Base-by-base conservation (phyloP, 2,888 invertebrate species). In the Colostygia pectinataria region DNA sequence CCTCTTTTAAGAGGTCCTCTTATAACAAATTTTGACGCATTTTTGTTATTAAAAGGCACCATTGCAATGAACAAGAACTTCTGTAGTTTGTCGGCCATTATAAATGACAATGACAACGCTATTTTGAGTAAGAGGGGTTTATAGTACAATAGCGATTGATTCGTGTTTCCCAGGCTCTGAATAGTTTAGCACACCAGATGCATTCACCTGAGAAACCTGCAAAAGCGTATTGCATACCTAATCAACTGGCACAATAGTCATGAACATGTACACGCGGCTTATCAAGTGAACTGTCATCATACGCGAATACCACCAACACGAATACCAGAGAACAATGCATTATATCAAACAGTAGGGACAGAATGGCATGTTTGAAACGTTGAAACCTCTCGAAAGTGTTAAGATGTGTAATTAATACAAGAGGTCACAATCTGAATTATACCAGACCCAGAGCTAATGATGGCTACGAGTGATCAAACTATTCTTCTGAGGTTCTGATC, bases 221-320 rank as follows among this genome's bases (percentile, higher is more conserved):
- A 36, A 57, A 57, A 50, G 51, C 49, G 40, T 33, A 47, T 49
- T 53, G 53, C 55, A 52, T 55, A 47, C 47, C 39, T 53, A 54
- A 60, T 57, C 46, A 44, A 29, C 33, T 28, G 31, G 52, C 34
- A 46, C 50, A 49, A 53, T 36, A 33, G 53, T 55, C 42, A 43
- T 43, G 48, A 42, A 34, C 50, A 33, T 28, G 40, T 50, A 29
- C 37, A 40, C 39, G 31, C 40, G 32, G 43, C 37, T 54, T 54
- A 40, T 23, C 42, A 32, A 46, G 42, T 43, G 51, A 49, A 55
- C 57, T 60, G 57, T 60, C 57, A 54, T 48, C 48, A 20, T 32
- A 37, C 31, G 29, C 23, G 18, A 42, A 34, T 34, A 42, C 43
- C 32, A 49, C 38, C 45, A 25, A 20, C 18, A 18, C 24, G 24